Percentiles rank a stretch among this genome's conserved stretches.
Conservation (phyloP, 2,113 vertebrate species). For the Accipiter virgatus region DNA sequence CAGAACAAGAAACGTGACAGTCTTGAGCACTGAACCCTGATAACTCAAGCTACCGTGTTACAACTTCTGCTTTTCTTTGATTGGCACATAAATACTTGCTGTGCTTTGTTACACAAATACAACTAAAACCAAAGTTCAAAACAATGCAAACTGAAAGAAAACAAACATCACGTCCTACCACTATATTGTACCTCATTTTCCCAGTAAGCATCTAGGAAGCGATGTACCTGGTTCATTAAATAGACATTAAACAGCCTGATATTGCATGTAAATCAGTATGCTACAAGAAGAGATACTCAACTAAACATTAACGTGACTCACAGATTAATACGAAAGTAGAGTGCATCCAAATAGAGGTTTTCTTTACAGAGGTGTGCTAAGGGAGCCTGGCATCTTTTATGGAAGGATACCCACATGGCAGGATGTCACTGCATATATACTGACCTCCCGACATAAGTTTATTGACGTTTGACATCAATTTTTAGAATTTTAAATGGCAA, state of each 20-base stretch:
- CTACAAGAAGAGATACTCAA: neutral
- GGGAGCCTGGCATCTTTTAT: neutral
- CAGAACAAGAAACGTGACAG: neutral
- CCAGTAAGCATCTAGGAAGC: neutral
- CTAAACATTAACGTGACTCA: neutral
- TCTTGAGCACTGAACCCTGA: neutral
- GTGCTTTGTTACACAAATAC: neutral
- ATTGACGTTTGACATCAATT: neutral
- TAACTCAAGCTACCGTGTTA: neutral
- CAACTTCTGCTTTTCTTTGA: neutral
- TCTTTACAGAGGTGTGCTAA: neutral
- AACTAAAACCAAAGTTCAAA: neutral
- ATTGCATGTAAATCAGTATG: neutral
- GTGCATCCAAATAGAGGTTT: neutral
- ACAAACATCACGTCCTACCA: neutral
- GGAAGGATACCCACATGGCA: neutral
- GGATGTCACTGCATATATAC: neutral
- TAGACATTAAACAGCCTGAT: neutral
- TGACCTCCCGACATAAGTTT: neutral
- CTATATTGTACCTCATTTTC: neutral
- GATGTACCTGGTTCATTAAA: neutral
- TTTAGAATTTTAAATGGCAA: neutral
- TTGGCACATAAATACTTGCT: accelerated
- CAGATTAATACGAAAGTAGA: neutral
- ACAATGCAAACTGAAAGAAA: neutral